Base-by-base conservation (phyloP, 2,888 invertebrate genomes). In the Synergus gifuensis region DNA sequence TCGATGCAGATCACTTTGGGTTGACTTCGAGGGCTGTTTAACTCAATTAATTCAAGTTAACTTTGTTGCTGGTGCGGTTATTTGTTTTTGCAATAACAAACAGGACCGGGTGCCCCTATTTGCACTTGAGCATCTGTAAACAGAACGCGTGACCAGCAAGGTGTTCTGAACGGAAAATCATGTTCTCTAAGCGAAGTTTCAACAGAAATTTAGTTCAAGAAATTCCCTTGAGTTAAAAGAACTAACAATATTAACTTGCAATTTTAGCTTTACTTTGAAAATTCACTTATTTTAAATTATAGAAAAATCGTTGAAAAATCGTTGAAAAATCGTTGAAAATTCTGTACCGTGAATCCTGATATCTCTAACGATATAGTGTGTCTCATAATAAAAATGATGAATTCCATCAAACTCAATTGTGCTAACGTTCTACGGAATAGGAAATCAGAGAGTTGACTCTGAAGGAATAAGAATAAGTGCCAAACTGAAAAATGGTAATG, bases 1-100 rank as follows among this genome's bases (percentile, higher is more conserved):
- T 85, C 82, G 82, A 87, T 84, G 84, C 79, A 83, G 85, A 87
- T 86, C 85, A 83, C 77, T 82, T 81, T 73, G 80, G 78, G 78
- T 81, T 78, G 78, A 63, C 78, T 76, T 60, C 49, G 78, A 77
- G 79, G 69, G 60, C 60, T 79, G 78, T 40, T 73, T 82, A 81
- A 85, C 81, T 86, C 82, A 83, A 86, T 84, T 85, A 83, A 84
- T 83, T 83, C 80, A 66, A 73, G 67, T 78, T 79, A 82, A 84
- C 84, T 69, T 69, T 49, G 69, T 36, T 69, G 5, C 46, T 16
- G 11, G 46, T 16, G 14, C 4, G 16, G 28, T 28, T 69, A 69
- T 69, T 69, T 69, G 69, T 28, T 49, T 69, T 69, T 69, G 46
- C 69, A 69, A 44, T 69, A 49, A 69, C 69, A 69, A 69, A 69